Base-by-base conservation (phyloP, 2,888 invertebrate species). In the Adela reaumurella region DNA sequence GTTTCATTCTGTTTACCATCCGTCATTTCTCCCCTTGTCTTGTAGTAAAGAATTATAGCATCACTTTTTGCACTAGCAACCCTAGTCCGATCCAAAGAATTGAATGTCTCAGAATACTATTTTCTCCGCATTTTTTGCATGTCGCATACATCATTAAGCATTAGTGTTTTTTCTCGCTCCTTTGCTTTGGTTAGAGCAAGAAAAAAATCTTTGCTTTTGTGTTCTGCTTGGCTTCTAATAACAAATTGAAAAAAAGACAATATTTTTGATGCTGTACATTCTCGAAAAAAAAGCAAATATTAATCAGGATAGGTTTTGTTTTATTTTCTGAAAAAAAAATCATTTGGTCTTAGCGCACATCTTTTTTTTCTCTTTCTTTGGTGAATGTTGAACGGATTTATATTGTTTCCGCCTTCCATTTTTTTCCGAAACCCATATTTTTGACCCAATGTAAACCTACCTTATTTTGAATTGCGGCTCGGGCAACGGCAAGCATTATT, bases 211-310 rank as follows among this genome's bases (percentile, higher is more conserved):
- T 42, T 47, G 47, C 16, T 18, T 17, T 47, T 24, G 8, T 24
- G n/a, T 24, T 24, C 8, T 24, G 24, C 24, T 24, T 24, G 24
- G 24, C 24, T 24, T 24, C 24, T 4, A 4, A 4, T 24, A 24
- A 24, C 24, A 24, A 6, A 6, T 24, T 24, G 24, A 24, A 8
- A 24, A 24, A 24, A 24, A 6, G 4, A 6, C 8, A 24, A 24
- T 24, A 35, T 8, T 8, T 35, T 35, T 14, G 14, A 35, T 35
- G 70, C 74, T 74, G 76, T 76, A 78, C 74, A 74, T 61, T 63
- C 76, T 78, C 77, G 76, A 74, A 35, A 35, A 35, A 35, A 35
- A 35, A 35, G 8, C 8, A 24, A 24, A 24, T 24, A 24, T 24
- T 24, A 24, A 24, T 24, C 24, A 35, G 35, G 35, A 35, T 14